Evolutionary conservation across 2,113 vertebrate species (phyloP).

Genomic region (Cephalophus harveyi): DNA sequence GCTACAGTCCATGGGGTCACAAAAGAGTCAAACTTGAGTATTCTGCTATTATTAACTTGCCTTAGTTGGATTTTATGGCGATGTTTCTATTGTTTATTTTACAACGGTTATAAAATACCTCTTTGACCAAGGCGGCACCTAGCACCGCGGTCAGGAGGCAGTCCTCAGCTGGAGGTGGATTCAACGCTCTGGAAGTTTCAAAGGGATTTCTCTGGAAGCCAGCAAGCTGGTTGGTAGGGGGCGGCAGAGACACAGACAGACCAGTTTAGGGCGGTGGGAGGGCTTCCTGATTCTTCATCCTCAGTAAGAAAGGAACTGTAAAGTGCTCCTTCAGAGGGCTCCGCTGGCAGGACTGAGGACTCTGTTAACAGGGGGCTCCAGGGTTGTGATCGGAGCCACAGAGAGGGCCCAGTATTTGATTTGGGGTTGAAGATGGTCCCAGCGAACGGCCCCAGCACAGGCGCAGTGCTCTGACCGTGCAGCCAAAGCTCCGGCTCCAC

Average conservation of each 20-base stretch:
- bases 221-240: slow-evolving; percentile 70
- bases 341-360: no score
- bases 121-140: neutral
- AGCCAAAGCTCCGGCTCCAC: neutral
- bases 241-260: slow-evolving; percentile 77
- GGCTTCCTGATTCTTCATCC: neutral
- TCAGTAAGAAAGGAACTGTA: neutral
- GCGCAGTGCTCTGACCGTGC: rapidly evolving
- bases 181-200: rapidly evolving
- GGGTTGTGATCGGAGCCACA: rapidly evolving
- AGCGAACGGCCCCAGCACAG: neutral
- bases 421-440: neutral
- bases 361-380: neutral
- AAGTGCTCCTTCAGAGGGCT: neutral
- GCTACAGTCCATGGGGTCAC: neutral
- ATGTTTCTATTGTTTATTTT: neutral
- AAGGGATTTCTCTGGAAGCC: neutral
- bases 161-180: neutral
- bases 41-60: neutral
- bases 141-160: neutral
- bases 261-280: neutral
- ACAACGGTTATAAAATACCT: neutral
- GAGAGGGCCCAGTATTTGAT: rapidly evolving
- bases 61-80: neutral
- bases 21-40: neutral